A percentile compares a stretch with the other conserved stretches of the same genome.
phyloP scores from a whole-genome alignment of 2,797 vertebrate genomes.

The Anabas testudineus region DNA sequence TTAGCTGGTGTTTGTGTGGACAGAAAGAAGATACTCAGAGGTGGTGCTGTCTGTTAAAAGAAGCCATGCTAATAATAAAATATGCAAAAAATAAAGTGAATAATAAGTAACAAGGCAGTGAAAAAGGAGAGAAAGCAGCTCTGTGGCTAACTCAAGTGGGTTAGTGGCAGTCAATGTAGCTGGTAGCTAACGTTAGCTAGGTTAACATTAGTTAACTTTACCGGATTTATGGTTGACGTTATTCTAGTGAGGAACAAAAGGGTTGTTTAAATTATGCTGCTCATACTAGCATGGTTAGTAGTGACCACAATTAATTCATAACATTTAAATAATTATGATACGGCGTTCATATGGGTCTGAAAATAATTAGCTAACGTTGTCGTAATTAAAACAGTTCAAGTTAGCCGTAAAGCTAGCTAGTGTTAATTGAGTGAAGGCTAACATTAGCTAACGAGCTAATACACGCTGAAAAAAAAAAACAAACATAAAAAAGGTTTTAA shows the following conservation, averaged over 20 bases:
- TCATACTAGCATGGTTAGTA: constrained; percentile 17
- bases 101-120: not conserved
- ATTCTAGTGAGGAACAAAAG: constrained; percentile 1
- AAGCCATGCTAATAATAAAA: constrained; percentile 43
- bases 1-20: not conserved
- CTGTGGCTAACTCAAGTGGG: not conserved
- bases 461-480: constrained; percentile 11
- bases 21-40: not conserved
- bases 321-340: not conserved
- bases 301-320: not conserved
- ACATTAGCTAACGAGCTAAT: constrained; percentile 60
- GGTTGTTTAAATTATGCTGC: not conserved
- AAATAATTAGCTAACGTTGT: not conserved
- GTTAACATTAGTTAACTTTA: not conserved
- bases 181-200: not conserved
- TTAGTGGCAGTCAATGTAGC: not conserved
- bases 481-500: not conserved
- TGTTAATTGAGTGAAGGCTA: constrained; percentile 32
- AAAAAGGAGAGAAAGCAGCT: not conserved
- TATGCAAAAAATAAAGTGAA: constrained; percentile 30
- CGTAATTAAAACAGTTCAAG: not conserved
- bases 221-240: not conserved
- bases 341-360: not conserved
- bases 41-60: constrained; percentile 11
- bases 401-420: not conserved